phyloP scores from a whole-genome alignment of 2,113 vertebrate genomes.

The Platichthys stellatus region DNA sequence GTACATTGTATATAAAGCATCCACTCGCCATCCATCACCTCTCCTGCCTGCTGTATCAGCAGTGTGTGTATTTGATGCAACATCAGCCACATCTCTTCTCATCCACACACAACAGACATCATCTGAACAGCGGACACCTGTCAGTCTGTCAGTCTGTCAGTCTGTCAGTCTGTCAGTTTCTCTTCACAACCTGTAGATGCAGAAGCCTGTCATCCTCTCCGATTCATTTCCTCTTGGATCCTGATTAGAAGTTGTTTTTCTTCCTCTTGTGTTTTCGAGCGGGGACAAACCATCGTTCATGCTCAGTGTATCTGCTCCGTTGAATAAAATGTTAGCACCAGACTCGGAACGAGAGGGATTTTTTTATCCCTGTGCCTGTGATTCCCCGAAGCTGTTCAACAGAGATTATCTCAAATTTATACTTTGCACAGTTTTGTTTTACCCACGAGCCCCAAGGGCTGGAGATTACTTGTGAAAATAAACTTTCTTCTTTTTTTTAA shows the following conservation, averaged over 20 bases:
- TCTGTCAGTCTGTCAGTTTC: conserved; percentile 18
- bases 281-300: neutral
- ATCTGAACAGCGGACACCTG: neutral
- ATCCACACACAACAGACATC: conserved; percentile 13
- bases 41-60: conserved; percentile 37
- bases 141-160: conserved; percentile 6
- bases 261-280: conserved; percentile 1
- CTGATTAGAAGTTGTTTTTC: neutral
- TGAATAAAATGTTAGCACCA: conserved; percentile 28
- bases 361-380: conserved; percentile 36
- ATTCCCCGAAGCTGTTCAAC: conserved; percentile 61
- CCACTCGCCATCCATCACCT: conserved; percentile 32
- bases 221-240: neutral
- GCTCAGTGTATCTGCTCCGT: neutral
- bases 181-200: neutral
- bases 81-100: conserved; percentile 18
- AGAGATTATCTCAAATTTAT: conserved; percentile 73
- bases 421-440: conserved; percentile 74
- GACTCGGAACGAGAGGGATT: conserved; percentile 21
- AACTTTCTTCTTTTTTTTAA: conserved; percentile 49
- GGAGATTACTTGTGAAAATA: conserved; percentile 70
- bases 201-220: neutral
- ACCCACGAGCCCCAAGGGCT: conserved; percentile 63
- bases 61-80: too few species aligned
- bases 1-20: neutral